Evolutionary conservation across 2,113 vertebrate species (phyloP).

Genomic region (Notothenia coriiceps): DNA sequence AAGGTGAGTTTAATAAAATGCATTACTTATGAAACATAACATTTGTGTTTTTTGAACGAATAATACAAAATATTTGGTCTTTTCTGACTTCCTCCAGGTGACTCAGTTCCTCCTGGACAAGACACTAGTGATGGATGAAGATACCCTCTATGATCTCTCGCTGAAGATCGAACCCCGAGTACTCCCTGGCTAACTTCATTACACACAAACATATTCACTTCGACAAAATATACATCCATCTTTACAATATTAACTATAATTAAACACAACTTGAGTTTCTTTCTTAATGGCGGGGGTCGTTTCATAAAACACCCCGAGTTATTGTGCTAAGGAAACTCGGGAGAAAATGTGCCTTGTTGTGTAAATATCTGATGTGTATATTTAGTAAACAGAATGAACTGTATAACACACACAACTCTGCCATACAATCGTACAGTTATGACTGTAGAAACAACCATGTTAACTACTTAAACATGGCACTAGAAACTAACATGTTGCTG

Average conservation of each 20-base stretch:
- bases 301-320: conserved; percentile 8
- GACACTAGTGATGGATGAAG: conserved; percentile 95
- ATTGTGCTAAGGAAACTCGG: conserved; percentile 67
- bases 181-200: conserved; percentile 67
- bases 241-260: not conserved
- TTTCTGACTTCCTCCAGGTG: conserved; percentile 82
- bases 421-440: conserved; percentile 5
- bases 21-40: not conserved
- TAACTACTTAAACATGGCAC: not conserved
- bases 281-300: conserved; percentile 8
- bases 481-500: conserved; percentile 35
- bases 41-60: not conserved
- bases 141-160: conserved; percentile 95
- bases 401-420: conserved; percentile 22
- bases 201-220: not conserved
- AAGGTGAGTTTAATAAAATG: conserved; percentile 84
- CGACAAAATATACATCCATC: not conserved
- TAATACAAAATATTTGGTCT: not conserved
- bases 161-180: conserved; percentile 94
- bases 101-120: conserved; percentile 97
- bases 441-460: conserved; percentile 35
- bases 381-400: conserved; percentile 17
- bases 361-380: conserved; percentile 36
- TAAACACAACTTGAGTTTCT: conserved; percentile 16
- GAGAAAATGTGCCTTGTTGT: conserved; percentile 79